A percentile compares a stretch with the other conserved stretches of the same genome.
These are phyloP conservation scores for Stichopus chloronotus DNA, from an alignment of 35 echinoderm and acorn worm genomes.

Conservation along the genomic window DNA sequence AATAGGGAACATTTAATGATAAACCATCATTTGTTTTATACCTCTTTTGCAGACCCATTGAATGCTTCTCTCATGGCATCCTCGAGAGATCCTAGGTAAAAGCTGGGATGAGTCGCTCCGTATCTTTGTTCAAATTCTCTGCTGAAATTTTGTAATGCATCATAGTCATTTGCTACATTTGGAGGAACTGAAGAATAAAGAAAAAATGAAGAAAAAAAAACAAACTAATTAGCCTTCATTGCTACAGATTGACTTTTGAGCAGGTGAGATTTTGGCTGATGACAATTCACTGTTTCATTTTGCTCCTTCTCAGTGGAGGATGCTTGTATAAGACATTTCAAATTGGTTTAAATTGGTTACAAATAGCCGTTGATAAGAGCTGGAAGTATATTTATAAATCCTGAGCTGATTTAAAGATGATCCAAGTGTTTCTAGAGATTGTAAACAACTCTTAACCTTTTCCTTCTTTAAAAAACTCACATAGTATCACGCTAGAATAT, in stretches of 20 bases:
- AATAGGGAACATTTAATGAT: too few relatives aligned
- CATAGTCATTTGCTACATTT: slow-evolving; percentile 66
- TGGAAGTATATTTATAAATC: too few relatives aligned
- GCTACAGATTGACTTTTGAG: not conserved
- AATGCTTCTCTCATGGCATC: slow-evolving; percentile 95
- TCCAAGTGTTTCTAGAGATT: too few relatives aligned
- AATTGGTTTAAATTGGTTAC: too few relatives aligned
- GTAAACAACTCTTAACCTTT: too few relatives aligned
- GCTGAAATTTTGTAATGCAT: slow-evolving; percentile 79
- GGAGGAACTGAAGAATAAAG: slow-evolving; percentile 77
- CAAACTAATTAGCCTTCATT: not conserved
- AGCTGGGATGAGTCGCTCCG: slow-evolving; percentile 82
- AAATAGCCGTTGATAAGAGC: too few relatives aligned
- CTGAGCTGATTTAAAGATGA: too few relatives aligned
- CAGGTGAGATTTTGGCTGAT: not conserved
- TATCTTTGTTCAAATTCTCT: slow-evolving; percentile 89
- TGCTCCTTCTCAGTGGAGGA: too few relatives aligned
- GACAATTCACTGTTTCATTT: too few relatives aligned
- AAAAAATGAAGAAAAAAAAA: not conserved
- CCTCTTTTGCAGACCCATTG: slow-evolving; percentile 82
- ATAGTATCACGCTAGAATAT: too few relatives aligned
- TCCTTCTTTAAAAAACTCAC: too few relatives aligned
- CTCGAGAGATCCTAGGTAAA: slow-evolving; percentile 89
- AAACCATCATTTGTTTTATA: not conserved
- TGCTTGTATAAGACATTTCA: too few relatives aligned